These are phyloP conservation scores for Papilio glaucus DNA, from an alignment of 1,140 invertebrate genomes.

Conservation along the genomic window DNA sequence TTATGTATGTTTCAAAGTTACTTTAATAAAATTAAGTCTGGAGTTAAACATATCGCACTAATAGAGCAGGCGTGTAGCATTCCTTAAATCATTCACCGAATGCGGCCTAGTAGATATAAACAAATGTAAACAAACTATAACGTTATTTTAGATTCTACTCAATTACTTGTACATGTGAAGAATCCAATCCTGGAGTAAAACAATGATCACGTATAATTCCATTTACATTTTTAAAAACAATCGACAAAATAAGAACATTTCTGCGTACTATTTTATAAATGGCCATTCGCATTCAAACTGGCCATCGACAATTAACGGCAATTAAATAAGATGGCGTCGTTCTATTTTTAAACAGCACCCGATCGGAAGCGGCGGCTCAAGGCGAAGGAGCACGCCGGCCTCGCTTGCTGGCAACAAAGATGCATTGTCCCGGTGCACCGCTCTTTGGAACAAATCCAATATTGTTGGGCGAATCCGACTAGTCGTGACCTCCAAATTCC, in stretches of 20 bases:
- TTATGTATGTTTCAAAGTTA: too few species aligned
- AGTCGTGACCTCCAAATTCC: slow-evolving; percentile 77
- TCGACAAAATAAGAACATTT: slow-evolving; percentile 18
- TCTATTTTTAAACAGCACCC: slow-evolving; percentile 55
- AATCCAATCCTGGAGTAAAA: not conserved
- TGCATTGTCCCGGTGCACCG: slow-evolving; percentile 70
- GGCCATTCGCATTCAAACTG: slow-evolving; percentile 1
- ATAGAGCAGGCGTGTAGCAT: too few species aligned
- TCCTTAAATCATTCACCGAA: too few species aligned
- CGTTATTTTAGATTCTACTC: too few species aligned
- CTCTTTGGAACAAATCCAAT: slow-evolving; percentile 77
- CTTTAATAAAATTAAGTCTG: too few species aligned
- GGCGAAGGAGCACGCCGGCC: slow-evolving; percentile 58
- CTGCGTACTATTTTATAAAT: slow-evolving; percentile 17
- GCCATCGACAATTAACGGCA: slow-evolving; percentile 58
- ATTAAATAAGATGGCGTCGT: slow-evolving; percentile 60
- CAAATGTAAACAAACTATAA: too few species aligned
- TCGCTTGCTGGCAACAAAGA: slow-evolving; percentile 71
- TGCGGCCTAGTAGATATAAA: too few species aligned
- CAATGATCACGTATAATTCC: not conserved
- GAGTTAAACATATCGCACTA: too few species aligned
- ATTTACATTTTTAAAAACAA: slow-evolving; percentile 23
- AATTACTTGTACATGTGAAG: not conserved
- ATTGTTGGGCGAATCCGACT: slow-evolving; percentile 66
- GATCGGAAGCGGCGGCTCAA: slow-evolving; percentile 68